Conservation (phyloP, 2,113 vertebrate genomes). For the Lamprologus tigripictilis region DNA sequence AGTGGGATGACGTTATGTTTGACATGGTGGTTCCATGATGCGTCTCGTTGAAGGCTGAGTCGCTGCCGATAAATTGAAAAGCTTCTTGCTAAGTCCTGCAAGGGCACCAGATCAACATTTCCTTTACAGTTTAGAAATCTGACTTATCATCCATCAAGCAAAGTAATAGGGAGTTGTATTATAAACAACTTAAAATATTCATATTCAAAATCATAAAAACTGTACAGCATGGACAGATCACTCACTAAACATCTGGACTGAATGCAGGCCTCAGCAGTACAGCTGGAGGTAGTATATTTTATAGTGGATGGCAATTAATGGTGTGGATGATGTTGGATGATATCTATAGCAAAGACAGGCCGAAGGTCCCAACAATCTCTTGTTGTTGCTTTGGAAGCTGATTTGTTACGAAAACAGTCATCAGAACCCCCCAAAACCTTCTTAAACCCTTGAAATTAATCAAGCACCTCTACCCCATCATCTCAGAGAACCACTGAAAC, state of each 20-base stretch:
- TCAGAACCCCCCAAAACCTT: not conserved
- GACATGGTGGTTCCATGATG: conserved; percentile 12
- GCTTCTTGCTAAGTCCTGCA: not conserved
- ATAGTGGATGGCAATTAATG: not conserved
- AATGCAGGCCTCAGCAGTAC: not conserved
- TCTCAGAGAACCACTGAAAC: not conserved
- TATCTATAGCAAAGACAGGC: not conserved
- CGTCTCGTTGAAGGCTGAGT: not conserved
- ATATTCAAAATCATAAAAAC: not conserved
- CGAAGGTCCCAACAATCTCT: not conserved
- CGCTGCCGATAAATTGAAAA: not conserved
- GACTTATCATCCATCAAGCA: not conserved
- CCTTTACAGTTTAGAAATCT: not conserved
- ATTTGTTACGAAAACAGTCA: not conserved
- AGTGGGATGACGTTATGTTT: conserved; percentile 6
- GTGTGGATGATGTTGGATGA: not conserved
- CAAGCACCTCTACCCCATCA: not conserved
- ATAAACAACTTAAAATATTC: not conserved
- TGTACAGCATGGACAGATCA: not conserved
- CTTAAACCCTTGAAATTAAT: not conserved
- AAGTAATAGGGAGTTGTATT: not conserved
- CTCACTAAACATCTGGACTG: not conserved
- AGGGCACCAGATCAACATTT: not conserved
- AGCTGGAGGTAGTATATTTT: not conserved
- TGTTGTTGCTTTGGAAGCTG: not conserved